Base-by-base conservation (phyloP, 2,888 invertebrate genomes). In the Myopa testacea region DNA sequence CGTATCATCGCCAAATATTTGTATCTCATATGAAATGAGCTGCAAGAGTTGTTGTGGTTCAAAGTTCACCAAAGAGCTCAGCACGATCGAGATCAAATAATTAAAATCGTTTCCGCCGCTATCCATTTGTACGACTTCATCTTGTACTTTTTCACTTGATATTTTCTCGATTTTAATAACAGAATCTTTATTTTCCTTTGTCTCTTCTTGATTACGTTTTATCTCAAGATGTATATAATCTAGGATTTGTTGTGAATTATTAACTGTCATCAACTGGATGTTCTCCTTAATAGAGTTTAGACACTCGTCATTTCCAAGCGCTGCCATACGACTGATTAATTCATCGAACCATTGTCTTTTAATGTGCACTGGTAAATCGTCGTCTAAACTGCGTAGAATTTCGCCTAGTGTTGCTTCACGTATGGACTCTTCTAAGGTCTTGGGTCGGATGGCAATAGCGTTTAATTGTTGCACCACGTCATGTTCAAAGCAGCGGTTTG, bases 281-380 rank as follows among this genome's bases (percentile, higher is more conserved):
- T 86, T 84, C 0, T 82, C 78, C 40, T 78, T 81, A 3, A 87
- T 84, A 1, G 85, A 81, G 62, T 85, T 82, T 3, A 87, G 69
- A 62, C 87, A 88, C 77, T 88, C 88, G 0, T 85, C 84, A 78
- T 86, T 87, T 0, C 83, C 85, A 4, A 85, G 78, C 0, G 84
- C 82, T 1, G 84, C 76, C 0, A 81, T 80, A 4, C 85, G 84
- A 68, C 82, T 82, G n/a, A 88, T 76, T 1, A 87, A 81, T 75
- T 85, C 86, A 71, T 85, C 80, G 58, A 87, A 82, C 84, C 85
- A 85, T 0, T 78, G 77, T 38, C 82, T 84, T 55, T 80, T 83
- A 0, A 78, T 45, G 52, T 81, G 77, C 3, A 78, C 73, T 0
- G 80, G 80, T 19, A 81, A 67, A 0, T 80, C 58, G 45, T 84